These are phyloP conservation scores for Geotria australis DNA, from an alignment of 2,797 vertebrate genomes.

Conservation along the genomic window DNA sequence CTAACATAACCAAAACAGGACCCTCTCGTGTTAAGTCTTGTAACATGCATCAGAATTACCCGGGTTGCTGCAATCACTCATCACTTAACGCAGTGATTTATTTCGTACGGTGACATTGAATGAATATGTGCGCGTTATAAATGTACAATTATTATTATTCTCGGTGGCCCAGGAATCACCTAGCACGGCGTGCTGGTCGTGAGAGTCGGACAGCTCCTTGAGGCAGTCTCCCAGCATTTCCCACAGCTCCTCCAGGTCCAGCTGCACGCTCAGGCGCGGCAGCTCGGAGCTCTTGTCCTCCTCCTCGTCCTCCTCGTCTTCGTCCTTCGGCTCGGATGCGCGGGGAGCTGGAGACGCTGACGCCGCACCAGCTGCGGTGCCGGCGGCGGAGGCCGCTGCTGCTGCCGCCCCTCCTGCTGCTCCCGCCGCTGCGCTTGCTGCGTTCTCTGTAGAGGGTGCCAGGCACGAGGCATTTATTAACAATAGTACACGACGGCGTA, in stretches of 20 bases:
- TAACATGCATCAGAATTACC: no score
- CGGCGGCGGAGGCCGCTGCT: neutral
- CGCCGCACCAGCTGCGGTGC: neutral
- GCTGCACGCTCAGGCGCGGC: conserved; percentile 66
- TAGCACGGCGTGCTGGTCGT: conserved; percentile 74
- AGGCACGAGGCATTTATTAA: no score
- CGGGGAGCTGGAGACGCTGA: neutral
- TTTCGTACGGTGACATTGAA: no score
- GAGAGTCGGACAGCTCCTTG: conserved; percentile 77
- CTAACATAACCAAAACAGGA: no score
- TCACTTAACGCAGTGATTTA: no score
- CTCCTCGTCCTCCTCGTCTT: conserved; percentile 18
- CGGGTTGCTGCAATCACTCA: no score
- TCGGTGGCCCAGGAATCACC: conserved; percentile 12
- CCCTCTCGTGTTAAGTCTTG: no score
- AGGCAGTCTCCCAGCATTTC: conserved; percentile 86
- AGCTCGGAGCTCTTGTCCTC: conserved; percentile 59
- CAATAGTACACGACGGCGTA: no score
- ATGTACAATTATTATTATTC: no score
- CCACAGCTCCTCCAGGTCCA: conserved; percentile 68
- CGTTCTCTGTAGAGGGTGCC: neutral
- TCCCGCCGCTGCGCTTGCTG: neutral
- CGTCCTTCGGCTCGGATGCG: neutral
- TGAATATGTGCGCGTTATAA: no score
- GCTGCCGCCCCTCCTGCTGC: neutral